Evolutionary conservation across 2,113 vertebrate genomes (phyloP).

Genomic region (Manacus vitellinus): DNA sequence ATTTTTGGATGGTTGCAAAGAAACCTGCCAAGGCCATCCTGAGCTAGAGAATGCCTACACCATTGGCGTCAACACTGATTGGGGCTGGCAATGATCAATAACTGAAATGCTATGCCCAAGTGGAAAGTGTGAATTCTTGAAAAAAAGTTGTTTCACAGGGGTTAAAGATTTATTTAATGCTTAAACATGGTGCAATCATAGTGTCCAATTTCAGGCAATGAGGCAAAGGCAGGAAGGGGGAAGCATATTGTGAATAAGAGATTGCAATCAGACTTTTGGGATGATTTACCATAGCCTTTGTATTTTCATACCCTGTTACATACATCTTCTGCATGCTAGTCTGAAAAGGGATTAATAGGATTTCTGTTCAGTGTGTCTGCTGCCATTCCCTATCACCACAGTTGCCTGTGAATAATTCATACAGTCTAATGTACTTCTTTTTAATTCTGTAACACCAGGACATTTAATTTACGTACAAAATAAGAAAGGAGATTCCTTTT

Average conservation of each 20-base stretch:
- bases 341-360: slow-evolving; percentile 50
- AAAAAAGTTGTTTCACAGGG: not conserved
- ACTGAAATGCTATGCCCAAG: not conserved
- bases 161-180: not conserved
- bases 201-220: not conserved
- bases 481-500: slow-evolving; percentile 53
- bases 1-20: not conserved
- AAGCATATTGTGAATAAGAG: not conserved
- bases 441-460: slow-evolving; percentile 56
- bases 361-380: slow-evolving; percentile 38
- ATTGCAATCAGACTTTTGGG: not conserved
- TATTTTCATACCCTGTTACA: not conserved
- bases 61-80: rapidly evolving
- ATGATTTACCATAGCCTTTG: not conserved
- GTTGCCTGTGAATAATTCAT: slow-evolving; percentile 70
- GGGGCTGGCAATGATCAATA: not conserved
- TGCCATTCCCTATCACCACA: slow-evolving; percentile 32
- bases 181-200: not conserved
- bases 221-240: not conserved
- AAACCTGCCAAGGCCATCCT: not conserved
- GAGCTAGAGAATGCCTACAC: not conserved
- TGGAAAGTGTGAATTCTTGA: not conserved
- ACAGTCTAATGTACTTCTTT: slow-evolving; percentile 30
- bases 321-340: slow-evolving; percentile 11
- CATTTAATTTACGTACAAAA: slow-evolving; percentile 60